Percentiles rank a stretch among this genome's conserved stretches.
phyloP scores from a whole-genome alignment of 2,797 vertebrate genomes.

The Notoglanidium macrostoma region DNA sequence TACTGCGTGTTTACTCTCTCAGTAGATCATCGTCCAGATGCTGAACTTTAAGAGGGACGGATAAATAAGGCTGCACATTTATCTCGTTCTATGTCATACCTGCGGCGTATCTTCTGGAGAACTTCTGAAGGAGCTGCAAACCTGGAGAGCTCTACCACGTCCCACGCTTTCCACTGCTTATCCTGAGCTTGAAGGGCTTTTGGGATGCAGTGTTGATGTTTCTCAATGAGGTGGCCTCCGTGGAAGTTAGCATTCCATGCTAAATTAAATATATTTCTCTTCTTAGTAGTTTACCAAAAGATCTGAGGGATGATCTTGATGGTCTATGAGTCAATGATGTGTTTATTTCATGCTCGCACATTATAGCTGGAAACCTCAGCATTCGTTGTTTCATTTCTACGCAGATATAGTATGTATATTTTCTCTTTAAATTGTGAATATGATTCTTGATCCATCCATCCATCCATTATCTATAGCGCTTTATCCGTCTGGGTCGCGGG shows the following conservation, averaged over 20 bases:
- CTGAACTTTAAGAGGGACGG: background rate
- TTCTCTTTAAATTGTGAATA: background rate
- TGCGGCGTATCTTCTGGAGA: background rate
- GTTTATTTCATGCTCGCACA: background rate
- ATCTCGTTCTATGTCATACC: conserved; percentile 9
- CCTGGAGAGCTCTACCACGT: background rate
- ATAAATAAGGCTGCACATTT: conserved; percentile 21
- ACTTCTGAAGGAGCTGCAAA: conserved; percentile 23
- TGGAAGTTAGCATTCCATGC: background rate
- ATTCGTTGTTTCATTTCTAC: background rate
- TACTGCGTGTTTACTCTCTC: conserved; percentile 44
- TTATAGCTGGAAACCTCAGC: background rate
- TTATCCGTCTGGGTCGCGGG: too few relatives aligned
- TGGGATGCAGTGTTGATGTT: background rate
- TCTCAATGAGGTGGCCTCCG: background rate
- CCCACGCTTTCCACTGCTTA: background rate
- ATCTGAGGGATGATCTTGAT: background rate
- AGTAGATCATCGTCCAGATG: conserved; percentile 21
- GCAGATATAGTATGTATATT: background rate
- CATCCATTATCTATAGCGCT: too few relatives aligned
- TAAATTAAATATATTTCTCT: background rate
- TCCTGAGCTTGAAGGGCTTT: background rate
- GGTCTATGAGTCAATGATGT: background rate
- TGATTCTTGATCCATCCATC: too few relatives aligned
- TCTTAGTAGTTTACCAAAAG: background rate